phyloP scores from a whole-genome alignment of 1,140 invertebrate species.

The Nebria ingens region DNA sequence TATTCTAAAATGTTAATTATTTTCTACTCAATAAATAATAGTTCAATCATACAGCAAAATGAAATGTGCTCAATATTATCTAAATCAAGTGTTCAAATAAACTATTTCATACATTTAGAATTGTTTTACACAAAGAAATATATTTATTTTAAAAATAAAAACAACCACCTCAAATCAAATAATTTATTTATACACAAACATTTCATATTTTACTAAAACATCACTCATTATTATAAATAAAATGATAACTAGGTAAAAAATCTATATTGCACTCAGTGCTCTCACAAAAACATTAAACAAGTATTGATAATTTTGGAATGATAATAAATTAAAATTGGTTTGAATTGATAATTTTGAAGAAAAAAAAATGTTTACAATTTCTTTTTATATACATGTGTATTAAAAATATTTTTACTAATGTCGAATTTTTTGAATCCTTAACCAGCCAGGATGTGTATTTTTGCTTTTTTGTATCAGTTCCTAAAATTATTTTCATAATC shows the following conservation, averaged over 20 bases:
- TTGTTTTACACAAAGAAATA: too few species aligned
- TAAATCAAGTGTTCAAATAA: too few species aligned
- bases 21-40: not conserved
- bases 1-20: too few species aligned
- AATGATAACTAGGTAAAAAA: not conserved
- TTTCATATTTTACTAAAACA: not conserved
- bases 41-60: not conserved
- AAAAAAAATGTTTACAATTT: too few species aligned
- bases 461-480: not conserved
- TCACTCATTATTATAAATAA: not conserved
- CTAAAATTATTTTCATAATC: slow-evolving; percentile 55
- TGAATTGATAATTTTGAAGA: too few species aligned
- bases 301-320: not conserved
- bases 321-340: too few species aligned
- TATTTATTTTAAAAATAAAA: too few species aligned
- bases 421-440: not conserved
- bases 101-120: too few species aligned
- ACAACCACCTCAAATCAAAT: too few species aligned
- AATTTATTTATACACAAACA: not conserved
- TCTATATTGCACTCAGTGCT: not conserved
- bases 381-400: slow-evolving; percentile 1
- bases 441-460: not conserved
- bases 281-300: not conserved
- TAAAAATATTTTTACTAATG: slow-evolving; percentile 4
- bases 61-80: too few species aligned